Base-by-base conservation (phyloP, 2,113 vertebrate genomes). In the Kobus ellipsiprymnus region DNA sequence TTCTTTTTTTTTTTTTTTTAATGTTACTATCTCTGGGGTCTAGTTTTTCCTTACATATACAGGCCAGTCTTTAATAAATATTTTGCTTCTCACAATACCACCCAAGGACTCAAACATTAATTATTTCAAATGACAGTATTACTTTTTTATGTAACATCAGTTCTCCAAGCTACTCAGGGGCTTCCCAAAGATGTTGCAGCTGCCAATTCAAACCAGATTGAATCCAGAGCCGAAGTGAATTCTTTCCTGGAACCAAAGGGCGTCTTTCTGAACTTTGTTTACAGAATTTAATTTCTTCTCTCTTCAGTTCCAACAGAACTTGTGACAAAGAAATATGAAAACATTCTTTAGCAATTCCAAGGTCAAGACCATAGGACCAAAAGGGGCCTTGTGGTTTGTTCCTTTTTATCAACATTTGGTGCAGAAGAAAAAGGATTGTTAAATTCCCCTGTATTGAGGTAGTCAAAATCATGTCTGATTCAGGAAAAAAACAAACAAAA, bases 201-300 rank as follows among this genome's bases (percentile, higher is more conserved):
- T 97, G 97, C 97, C 97, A 97, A 10, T 50, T 95, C 71, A 64
- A 91, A 46, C 23, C 93, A 44, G n/a, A 50, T 4, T 55, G 78
- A 93, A 85, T 52, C 10, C 55, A 91, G 57, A 84, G 82, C 54
- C 54, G 86, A 36, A 55, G 9, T 14, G 55, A 92, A 59, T 94
- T 52, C 57, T 93, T 98, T 98, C 97, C 97, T 97, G 98, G 97
- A 98, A 98, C 86, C 83, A 80, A 84, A 94, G 21, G 54, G 29
- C 1, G 7, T 87, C 89, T 96, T 97, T 97, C 93, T 96, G 86
- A 97, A 96, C 91, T 95, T 94, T 97, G 97, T 98, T 98, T 98
- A 98, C 86, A 97, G 80, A 95, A 96, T 50, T 91, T 10, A 77
- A 80, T 74, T 89, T 95, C 52, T 98, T 93, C 48, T 89, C 89